A percentile compares a stretch with the other conserved stretches of the same genome.
phyloP scores from a whole-genome alignment of 2,797 vertebrate genomes.

The Rhabdophis nuchalis region DNA sequence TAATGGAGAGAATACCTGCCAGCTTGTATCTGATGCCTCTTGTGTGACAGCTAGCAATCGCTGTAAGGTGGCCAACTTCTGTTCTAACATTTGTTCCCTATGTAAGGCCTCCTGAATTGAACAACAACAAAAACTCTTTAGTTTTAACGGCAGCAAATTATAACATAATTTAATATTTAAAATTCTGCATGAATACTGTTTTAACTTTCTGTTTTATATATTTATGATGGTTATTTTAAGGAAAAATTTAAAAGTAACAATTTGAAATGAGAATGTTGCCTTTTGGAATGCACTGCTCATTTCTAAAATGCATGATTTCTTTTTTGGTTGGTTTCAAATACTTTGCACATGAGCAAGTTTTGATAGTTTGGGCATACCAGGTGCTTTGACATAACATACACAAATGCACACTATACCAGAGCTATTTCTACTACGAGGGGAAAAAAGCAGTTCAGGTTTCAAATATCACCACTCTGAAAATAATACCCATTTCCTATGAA shows the following conservation, averaged over 20 bases:
- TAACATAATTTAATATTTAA: neutral
- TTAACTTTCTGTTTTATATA: neutral
- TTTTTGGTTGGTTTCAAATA: neutral
- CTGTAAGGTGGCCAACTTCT: constrained; percentile 97
- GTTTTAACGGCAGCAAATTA: constrained; percentile 30
- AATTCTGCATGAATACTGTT: neutral
- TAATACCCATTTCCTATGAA: neutral
- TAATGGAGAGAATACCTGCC: constrained; percentile 83
- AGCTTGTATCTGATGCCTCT: constrained; percentile 98
- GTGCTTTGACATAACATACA: too few species aligned
- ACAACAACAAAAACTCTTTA: constrained; percentile 24
- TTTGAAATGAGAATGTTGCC: neutral
- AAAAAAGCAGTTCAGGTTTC: neutral
- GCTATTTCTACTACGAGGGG: neutral
- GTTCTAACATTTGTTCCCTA: constrained; percentile 99
- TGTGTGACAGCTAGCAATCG: constrained; percentile 91
- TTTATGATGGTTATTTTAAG: neutral
- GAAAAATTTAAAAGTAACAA: neutral
- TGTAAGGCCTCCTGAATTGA: constrained; percentile 93
- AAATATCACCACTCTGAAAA: neutral
- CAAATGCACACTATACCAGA: too few species aligned
- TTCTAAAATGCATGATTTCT: neutral
- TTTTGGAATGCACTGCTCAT: neutral
- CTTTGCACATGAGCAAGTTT: neutral
- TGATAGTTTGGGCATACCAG: too few species aligned